Base-by-base conservation (phyloP, 1,140 invertebrate genomes). In the Pseudomyrmex sp. region DNA sequence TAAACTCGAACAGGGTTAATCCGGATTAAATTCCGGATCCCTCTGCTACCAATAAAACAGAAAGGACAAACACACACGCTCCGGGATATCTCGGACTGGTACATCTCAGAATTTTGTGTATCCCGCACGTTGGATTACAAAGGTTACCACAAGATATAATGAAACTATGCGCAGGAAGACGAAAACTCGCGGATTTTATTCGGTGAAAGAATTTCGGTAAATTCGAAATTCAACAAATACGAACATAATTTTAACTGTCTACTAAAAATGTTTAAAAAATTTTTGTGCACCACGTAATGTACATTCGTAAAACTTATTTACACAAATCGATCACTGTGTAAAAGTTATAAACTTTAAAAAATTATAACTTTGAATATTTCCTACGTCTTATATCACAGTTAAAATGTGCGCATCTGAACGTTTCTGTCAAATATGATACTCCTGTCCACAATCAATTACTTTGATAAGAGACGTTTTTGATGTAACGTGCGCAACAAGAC, bases 1-100 rank as follows among this genome's bases (percentile, higher is more conserved):
- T 85, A 62, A 86, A 54, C 63, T 66, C 56, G 85, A 86, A 65
- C 84, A 20, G 69, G 20, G 69, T 85, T 86, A 80, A 86, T 86
- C 83, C 85, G 73, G 72, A 84, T 84, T 69, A 85, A 82, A 72
- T 61, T 73, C 61, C 52, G 8, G 15, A 3, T 46, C 58, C 52
- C 54, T 85, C 82, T 65, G 44, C 59, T 48, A 62, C 44, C 63
- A 35, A 69, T 84, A 80, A 86, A 84, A 80, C 62, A 48, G 48
- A 62, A 73, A 84, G 56, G 66, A 23, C 54, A 61, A 79, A 80
- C 65, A 80, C 20, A 23, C 44, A 80, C 20, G 23, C 44, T n/a
- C 54, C n/a, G 35, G 5, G 66, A 72, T 80, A 80, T 72, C 66
- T 80, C 18, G 23, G 66, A 26, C 66, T 59, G 66, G n/a, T 58